These are phyloP conservation scores for Sycobia sp. DNA, from an alignment of 1,140 invertebrate species.

Conservation along the genomic window DNA sequence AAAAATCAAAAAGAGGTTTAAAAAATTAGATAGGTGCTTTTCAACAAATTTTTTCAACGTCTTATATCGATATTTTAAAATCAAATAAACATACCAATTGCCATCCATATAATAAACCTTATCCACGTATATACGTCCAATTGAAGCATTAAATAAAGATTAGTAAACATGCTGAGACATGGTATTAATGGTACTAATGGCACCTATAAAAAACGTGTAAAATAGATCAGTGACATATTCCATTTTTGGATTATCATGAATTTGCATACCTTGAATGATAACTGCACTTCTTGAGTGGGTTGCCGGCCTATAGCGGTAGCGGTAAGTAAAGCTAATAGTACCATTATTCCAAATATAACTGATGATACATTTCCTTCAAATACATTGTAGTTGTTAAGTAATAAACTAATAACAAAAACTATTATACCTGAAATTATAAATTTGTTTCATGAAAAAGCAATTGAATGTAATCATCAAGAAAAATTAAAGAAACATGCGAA, in stretches of 20 bases:
- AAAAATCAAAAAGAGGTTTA: too few relatives aligned
- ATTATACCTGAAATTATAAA: constrained; percentile 47
- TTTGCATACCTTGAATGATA: constrained; percentile 59
- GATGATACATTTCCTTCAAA: neutral
- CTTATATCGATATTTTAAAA: too few relatives aligned
- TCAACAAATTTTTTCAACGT: too few relatives aligned
- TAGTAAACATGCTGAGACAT: constrained; percentile 81
- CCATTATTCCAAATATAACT: constrained; percentile 39
- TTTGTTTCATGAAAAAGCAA: neutral
- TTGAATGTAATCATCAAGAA: neutral
- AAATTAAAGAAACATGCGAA: neutral
- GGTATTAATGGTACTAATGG: constrained; percentile 86
- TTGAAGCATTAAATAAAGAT: constrained; percentile 88
- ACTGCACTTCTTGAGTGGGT: constrained; percentile 51
- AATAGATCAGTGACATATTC: neutral
- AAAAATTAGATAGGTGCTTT: too few relatives aligned
- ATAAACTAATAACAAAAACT: constrained; percentile 36
- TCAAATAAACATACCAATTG: constrained; percentile 63
- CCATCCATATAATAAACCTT: constrained; percentile 81
- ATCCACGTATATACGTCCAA: constrained; percentile 84
- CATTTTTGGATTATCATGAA: neutral
- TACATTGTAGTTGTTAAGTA: constrained; percentile 24
- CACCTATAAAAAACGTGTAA: constrained; percentile 65
- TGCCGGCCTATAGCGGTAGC: constrained; percentile 57
- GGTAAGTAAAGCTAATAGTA: constrained; percentile 51